A percentile compares a stretch with the other conserved stretches of the same genome.
phyloP scores from a whole-genome alignment of 2,797 vertebrate genomes.

The Lemur catta region DNA sequence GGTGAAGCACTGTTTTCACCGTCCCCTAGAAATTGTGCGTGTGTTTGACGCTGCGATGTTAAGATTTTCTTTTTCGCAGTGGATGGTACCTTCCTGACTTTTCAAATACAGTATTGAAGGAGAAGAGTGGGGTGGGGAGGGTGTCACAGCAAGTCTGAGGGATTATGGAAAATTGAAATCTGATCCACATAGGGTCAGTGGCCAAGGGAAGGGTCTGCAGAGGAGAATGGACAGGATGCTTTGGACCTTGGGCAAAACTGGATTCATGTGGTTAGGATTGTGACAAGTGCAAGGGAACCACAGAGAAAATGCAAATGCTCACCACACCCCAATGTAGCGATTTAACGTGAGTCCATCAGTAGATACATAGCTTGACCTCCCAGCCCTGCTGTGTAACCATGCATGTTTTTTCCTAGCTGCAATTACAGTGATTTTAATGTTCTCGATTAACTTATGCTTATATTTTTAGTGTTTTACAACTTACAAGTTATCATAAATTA shows the following conservation, averaged over 20 bases:
- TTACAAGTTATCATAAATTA: neutral
- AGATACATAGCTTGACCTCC: neutral
- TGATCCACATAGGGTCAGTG: neutral
- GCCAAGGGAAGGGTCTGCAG: neutral
- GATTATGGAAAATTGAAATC: neutral
- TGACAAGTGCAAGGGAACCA: neutral
- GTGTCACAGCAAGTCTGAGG: neutral
- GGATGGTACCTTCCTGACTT: neutral
- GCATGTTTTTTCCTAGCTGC: neutral
- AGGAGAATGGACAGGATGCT: neutral
- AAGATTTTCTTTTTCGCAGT: neutral
- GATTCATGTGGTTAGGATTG: neutral
- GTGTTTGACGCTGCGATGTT: neutral
- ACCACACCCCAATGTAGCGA: neutral
- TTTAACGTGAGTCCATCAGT: neutral
- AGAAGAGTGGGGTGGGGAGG: neutral
- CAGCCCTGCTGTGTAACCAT: neutral
- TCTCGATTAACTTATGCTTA: neutral
- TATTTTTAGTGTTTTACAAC: neutral
- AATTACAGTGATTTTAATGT: neutral
- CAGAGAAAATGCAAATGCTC: neutral
- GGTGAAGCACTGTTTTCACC: neutral
- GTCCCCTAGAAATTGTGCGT: neutral
- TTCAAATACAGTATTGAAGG: neutral
- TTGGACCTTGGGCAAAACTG: neutral